Base-by-base conservation (phyloP, 2,113 vertebrate species). In the Gracilinanus agilis region DNA sequence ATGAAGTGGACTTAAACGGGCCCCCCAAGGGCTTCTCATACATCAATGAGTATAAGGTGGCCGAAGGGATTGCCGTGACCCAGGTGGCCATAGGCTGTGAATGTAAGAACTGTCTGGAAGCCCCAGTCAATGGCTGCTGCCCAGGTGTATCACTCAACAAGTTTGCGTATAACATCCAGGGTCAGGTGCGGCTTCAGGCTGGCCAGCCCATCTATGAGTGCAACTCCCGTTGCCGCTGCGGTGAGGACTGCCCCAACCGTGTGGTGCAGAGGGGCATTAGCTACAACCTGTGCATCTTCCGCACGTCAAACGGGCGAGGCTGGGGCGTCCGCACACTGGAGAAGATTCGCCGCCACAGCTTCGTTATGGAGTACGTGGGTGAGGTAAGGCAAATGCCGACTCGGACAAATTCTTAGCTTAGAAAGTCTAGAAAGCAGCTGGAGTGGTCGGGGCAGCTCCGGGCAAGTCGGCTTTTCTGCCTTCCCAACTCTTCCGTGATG, bases 341-440 rank as follows among this genome's bases (percentile, higher is more conserved):
- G 98, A 99, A 98, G 95, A 99, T 99, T 96, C 99, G 98, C 92
- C 99, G 99, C 98, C 99, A 99, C 98, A 98, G 98, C 44, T 99
- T 99, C n/a, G 99, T 99, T 97, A 99, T 99, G 99, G 99, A 99
- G 98, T 99, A 99, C 44, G 98, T 99, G 10, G 99, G 99, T n/a
- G 99, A 99, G 99, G 99, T 99, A 98, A 96, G 97, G 92, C 49
- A 95, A 67, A 90, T 10, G 27, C 19, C 21, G 12, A 6, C 3
- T 1, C 8, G 21, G 49, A 21, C 19, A 25, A 61, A 56, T 56
- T 54, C 56, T 11, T 40, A 24, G n/a, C 0, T 27, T 8, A 40
- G 49, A 0, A 23, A n/a, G n/a, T n/a, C n/a, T n/a, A n/a, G n/a
- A n/a, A 0, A 49, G 0, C 0, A 9, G 40, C 9, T 61, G 58